Evolutionary conservation across 2,797 vertebrate genomes (phyloP), one percentile per base, ranked within the genome.

Genomic region (Thripadectes ignobilis): DNA sequence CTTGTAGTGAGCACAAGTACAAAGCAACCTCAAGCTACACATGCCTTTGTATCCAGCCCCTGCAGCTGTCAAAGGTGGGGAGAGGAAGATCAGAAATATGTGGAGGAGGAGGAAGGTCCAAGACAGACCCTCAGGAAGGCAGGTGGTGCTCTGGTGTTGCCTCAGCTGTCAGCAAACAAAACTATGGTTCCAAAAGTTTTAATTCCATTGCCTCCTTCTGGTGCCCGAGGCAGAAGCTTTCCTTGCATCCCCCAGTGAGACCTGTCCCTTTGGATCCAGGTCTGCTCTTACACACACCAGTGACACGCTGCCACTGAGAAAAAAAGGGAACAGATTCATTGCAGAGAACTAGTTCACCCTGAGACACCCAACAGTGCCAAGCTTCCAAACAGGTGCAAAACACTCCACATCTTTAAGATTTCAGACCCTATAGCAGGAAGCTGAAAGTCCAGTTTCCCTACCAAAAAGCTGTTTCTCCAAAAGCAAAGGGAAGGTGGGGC

Each of bases 361-460:
- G 19, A 34, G 57, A 34, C 39, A 19, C 14, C 39, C 34, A 34
- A 3, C 3, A 3, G 26, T 0, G 10, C 54, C 9, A 12, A 57
- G 34, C 74, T 43, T 2, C 49, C 19, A 26, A 59, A 22, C 7
- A 41, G 46, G 38, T 8, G 19, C 19, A 22, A 46, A 48, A 10
- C 74, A 17, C 61, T 2, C 14, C 0, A 10, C 19, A 29, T 2
- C 58, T 71, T 20, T 0, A 17, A 41, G 49, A 48, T 43, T 65
- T 32, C 32, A 29, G 38, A 26, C 13, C 55, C n/a, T 6, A 12
- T 11, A 52, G 26, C 51, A 52, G 27, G 51, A 52, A 52, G 51
- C 51, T 30, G 27, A 29, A 52, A 52, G 51, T 11, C 14, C 34
- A 3, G 21, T 19, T 59, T 24, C 71, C 71, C 52, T 2, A 10